These are phyloP conservation scores for Heliconius hortense DNA, from an alignment of 2,888 invertebrate genomes.

Conservation along the genomic window DNA sequence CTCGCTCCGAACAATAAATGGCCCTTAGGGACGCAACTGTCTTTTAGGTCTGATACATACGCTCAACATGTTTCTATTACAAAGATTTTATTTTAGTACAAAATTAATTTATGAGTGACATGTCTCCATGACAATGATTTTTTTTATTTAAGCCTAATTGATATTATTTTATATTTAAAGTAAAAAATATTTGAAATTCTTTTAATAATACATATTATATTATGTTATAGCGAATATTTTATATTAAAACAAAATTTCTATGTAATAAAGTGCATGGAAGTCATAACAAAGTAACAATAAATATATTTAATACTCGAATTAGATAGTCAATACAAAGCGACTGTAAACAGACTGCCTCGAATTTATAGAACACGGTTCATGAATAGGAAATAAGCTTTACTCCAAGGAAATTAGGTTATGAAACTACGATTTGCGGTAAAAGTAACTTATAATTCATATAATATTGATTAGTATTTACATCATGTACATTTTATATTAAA, in stretches of 20 bases:
- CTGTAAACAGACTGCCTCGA: slow-evolving; percentile 60
- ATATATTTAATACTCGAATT: slow-evolving; percentile 39
- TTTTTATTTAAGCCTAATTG: too few relatives aligned
- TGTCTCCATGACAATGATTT: background rate
- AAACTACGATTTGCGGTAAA: slow-evolving; percentile 31
- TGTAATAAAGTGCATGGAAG: background rate
- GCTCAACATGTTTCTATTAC: slow-evolving; percentile 23
- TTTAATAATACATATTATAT: too few relatives aligned
- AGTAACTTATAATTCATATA: slow-evolving; percentile 26
- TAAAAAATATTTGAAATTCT: too few relatives aligned
- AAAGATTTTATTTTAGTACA: background rate
- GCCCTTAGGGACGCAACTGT: slow-evolving; percentile 63
- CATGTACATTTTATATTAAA: too few relatives aligned
- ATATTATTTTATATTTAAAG: too few relatives aligned
- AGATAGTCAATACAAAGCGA: slow-evolving; percentile 60
- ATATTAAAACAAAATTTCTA: background rate
- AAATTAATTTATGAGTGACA: background rate
- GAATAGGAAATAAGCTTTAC: slow-evolving; percentile 56
- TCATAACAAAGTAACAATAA: background rate
- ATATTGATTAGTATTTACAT: too few relatives aligned
- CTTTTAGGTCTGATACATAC: slow-evolving; percentile 52
- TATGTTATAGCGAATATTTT: background rate
- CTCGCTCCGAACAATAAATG: slow-evolving; percentile 74
- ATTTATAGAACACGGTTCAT: slow-evolving; percentile 63
- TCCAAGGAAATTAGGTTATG: slow-evolving; percentile 55